phyloP scores from a whole-genome alignment of 2,113 vertebrate genomes.

The Cebus imitator region DNA sequence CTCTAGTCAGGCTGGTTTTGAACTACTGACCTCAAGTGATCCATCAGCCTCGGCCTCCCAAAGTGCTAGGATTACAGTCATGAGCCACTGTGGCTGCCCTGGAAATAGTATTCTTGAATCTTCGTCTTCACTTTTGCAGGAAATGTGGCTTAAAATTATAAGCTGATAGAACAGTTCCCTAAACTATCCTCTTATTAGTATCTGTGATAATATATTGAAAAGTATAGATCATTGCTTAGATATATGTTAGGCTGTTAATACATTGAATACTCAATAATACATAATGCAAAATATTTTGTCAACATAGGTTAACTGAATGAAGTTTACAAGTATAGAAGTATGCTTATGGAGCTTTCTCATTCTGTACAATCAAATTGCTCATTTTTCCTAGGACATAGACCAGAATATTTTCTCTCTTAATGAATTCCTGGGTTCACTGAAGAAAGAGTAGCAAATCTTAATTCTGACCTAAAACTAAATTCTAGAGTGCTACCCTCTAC shows the following conservation, averaged over 20 bases:
- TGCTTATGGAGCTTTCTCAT: not conserved
- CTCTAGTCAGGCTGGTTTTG: too few species aligned
- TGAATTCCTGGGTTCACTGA: not conserved
- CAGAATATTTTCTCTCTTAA: not conserved
- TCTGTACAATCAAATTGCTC: not conserved
- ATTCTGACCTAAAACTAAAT: not conserved
- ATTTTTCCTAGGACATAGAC: not conserved
- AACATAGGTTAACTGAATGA: not conserved
- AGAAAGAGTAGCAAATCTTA: not conserved
- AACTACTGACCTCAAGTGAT: too few species aligned
- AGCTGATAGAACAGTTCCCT: not conserved
- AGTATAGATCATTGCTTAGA: not conserved
- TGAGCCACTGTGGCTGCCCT: not conserved
- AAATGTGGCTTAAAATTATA: not conserved
- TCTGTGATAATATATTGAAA: not conserved
- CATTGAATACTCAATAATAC: not conserved
- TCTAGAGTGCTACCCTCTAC: not conserved
- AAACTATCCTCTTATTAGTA: not conserved
- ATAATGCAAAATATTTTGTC: not conserved
- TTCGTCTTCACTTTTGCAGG: not conserved
- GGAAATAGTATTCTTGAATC: not conserved
- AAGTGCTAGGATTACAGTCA: too few species aligned
- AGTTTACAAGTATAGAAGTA: not conserved
- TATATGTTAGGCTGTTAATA: not conserved
- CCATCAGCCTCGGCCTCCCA: too few species aligned